Conservation (phyloP, 2,888 invertebrate species). For the Neoascia interrupta region DNA sequence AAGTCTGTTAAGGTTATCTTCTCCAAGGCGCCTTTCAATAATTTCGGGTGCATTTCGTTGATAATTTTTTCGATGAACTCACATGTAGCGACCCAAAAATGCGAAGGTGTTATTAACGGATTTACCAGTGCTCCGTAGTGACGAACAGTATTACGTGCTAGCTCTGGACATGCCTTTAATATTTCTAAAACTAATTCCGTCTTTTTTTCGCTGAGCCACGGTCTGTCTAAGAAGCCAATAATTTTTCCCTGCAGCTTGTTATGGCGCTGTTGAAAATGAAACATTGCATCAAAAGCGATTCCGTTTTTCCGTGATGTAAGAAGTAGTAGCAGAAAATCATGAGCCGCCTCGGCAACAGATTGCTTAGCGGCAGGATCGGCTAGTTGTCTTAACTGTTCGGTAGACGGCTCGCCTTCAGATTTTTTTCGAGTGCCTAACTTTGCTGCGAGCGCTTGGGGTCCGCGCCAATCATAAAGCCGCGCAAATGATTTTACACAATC, state of each 20-base stretch:
- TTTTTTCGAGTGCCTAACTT: slow-evolving; percentile 74
- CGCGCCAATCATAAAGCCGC: slow-evolving; percentile 88
- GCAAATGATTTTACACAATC: slow-evolving; percentile 85
- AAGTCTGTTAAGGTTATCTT: slow-evolving; percentile 77
- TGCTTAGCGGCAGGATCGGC: slow-evolving; percentile 77
- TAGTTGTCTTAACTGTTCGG: slow-evolving; percentile 76
- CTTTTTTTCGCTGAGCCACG: slow-evolving; percentile 86
- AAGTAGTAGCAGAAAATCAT: slow-evolving; percentile 86
- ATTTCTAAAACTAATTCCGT: slow-evolving; percentile 84
- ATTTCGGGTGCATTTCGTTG: slow-evolving; percentile 73
- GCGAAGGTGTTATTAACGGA: slow-evolving; percentile 77
- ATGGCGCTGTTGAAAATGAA: slow-evolving; percentile 76
- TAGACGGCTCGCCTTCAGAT: slow-evolving; percentile 14
- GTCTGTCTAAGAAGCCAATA: slow-evolving; percentile 83
- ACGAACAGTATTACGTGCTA: slow-evolving; percentile 83
- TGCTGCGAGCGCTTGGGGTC: slow-evolving; percentile 81
- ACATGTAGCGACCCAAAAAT: slow-evolving; percentile 71
- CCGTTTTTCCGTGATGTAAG: slow-evolving; percentile 89
- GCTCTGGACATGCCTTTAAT: slow-evolving; percentile 85
- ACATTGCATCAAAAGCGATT: slow-evolving; percentile 87
- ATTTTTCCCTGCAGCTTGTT: slow-evolving; percentile 79
- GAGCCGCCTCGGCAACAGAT: slow-evolving; percentile 82
- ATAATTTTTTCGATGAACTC: slow-evolving; percentile 74
- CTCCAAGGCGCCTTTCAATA: slow-evolving; percentile 73
- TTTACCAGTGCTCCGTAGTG: slow-evolving; percentile 83